Conservation (phyloP, 30 jellyfish, hydroid and myxozoan genomes). For the Hydractinia echinata region DNA sequence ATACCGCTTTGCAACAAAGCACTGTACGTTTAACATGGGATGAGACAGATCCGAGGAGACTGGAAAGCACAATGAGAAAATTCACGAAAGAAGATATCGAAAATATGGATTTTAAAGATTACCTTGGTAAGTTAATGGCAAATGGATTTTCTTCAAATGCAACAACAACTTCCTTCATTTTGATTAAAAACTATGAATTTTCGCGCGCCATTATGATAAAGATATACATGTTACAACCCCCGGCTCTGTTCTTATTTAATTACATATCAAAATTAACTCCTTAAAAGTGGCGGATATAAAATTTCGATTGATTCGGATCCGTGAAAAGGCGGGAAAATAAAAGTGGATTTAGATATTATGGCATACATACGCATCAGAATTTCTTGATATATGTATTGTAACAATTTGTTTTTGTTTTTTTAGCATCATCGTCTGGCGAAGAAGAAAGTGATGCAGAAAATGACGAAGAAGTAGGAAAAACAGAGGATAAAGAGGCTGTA, state of each 20-base stretch:
- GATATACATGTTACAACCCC: no score
- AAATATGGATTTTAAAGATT: conserved; percentile 85
- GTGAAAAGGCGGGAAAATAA: no score
- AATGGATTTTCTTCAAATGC: no score
- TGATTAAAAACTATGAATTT: not conserved
- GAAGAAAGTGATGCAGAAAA: not conserved
- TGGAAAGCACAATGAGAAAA: conserved; percentile 62
- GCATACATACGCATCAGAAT: no score
- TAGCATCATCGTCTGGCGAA: conserved; percentile 6
- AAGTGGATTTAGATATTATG: no score
- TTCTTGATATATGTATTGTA: not conserved
- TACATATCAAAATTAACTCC: no score
- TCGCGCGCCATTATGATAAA: not conserved
- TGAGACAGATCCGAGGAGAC: conserved; percentile 84
- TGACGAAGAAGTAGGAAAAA: not conserved
- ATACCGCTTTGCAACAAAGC: conserved; percentile 84
- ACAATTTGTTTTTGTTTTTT: not conserved
- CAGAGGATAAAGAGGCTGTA: not conserved
- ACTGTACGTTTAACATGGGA: conserved; percentile 89
- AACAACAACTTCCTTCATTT: not conserved
- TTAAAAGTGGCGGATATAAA: no score
- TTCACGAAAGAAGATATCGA: conserved; percentile 59
- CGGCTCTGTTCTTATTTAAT: no score
- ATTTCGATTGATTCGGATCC: no score
- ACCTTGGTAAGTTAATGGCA: conserved; percentile 45